Conservation (phyloP, 2,113 vertebrate genomes). For the Phaetusa simplex region DNA sequence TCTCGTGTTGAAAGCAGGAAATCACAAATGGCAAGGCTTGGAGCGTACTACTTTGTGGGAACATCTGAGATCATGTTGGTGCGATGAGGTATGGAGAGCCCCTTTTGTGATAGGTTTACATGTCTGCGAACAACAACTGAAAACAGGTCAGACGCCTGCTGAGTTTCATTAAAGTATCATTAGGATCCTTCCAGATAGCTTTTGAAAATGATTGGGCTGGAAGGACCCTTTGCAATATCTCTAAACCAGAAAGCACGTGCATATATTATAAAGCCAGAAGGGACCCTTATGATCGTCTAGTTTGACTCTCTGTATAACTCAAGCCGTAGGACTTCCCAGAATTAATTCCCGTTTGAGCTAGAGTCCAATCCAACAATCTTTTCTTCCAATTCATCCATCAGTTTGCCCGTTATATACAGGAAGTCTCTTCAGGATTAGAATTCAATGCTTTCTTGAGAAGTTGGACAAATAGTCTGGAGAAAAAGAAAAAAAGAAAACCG, state of each 20-base stretch:
- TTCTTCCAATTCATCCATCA: neutral
- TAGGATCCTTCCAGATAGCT: neutral
- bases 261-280: constrained; percentile 49
- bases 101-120: neutral
- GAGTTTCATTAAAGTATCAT: neutral
- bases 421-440: constrained; percentile 14
- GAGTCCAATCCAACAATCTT: neutral
- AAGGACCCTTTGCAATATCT: neutral
- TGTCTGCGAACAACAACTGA: neutral
- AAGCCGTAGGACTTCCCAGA: neutral
- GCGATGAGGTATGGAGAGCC: neutral
- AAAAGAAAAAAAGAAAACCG: neutral
- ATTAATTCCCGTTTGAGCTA: neutral
- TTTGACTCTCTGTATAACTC: neutral
- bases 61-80: neutral
- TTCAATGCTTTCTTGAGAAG: constrained; percentile 57
- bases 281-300: neutral
- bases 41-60: neutral
- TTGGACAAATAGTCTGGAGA: constrained; percentile 56
- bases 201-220: neutral
- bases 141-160: neutral
- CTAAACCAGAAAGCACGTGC: constrained; percentile 53
- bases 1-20: neutral
- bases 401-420: neutral
- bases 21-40: neutral